Evolutionary conservation across 2,888 invertebrate genomes (phyloP).

Genomic region (Baccha elongata): DNA sequence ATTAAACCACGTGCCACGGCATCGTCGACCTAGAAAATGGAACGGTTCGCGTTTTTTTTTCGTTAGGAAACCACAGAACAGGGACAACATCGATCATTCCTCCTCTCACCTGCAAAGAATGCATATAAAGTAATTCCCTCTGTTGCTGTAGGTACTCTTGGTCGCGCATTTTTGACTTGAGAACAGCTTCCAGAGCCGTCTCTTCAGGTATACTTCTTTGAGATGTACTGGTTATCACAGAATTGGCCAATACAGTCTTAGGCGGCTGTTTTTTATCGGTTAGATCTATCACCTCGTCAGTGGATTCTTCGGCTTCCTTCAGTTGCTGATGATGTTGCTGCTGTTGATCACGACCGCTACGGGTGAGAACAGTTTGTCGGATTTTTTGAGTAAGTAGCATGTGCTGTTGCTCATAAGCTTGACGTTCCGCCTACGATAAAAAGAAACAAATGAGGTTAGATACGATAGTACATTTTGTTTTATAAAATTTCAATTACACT

Average conservation of each 20-base stretch:
- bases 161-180: conserved; percentile 79
- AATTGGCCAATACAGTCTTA: conserved; percentile 84
- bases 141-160: conserved; percentile 86
- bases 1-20: conserved; percentile 81
- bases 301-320: conserved; percentile 84
- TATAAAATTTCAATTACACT: conserved; percentile 72
- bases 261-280: conserved; percentile 86
- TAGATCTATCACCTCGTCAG: conserved; percentile 88
- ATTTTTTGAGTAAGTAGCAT: conserved; percentile 91
- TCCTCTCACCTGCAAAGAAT: conserved; percentile 82
- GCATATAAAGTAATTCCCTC: conserved; percentile 86
- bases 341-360: conserved; percentile 85
- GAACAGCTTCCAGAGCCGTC: conserved; percentile 69
- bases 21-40: conserved; percentile 77
- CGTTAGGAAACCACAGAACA: conserved; percentile 49
- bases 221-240: conserved; percentile 81
- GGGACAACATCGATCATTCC: conserved; percentile 59
- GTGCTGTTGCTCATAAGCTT: conserved; percentile 85
- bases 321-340: conserved; percentile 78
- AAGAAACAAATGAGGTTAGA: neutral
- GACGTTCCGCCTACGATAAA: conserved; percentile 82
- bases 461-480: no score
- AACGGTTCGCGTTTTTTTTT: conserved; percentile 56
- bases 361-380: conserved; percentile 92
- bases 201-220: conserved; percentile 83